phyloP scores from a whole-genome alignment of 1,140 invertebrate genomes.

The Kradibia gibbosae region DNA sequence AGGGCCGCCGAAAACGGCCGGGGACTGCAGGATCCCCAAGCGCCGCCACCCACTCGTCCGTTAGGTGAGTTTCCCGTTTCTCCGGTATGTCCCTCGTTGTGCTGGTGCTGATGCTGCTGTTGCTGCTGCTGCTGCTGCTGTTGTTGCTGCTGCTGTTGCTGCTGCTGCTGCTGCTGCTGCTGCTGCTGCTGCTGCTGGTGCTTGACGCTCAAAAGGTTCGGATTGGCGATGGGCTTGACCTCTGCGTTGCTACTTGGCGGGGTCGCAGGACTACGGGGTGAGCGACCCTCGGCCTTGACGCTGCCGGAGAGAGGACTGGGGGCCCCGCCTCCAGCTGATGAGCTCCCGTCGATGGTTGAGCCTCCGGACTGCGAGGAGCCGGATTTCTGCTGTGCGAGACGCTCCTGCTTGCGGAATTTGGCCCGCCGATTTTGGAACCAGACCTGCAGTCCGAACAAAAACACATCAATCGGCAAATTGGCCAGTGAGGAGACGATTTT shows the following conservation, averaged over 20 bases:
- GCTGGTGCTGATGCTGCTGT: constrained; percentile 39
- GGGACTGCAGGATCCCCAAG: constrained; percentile 71
- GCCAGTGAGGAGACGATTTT: no score
- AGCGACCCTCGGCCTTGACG: constrained; percentile 61
- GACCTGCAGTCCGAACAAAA: constrained; percentile 77
- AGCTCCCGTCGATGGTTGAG: constrained; percentile 52
- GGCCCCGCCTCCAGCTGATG: constrained; percentile 48
- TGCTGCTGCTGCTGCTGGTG: constrained; percentile 56
- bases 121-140: constrained; percentile 53
- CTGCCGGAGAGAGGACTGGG: constrained; percentile 50
- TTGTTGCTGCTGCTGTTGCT: constrained; percentile 36
- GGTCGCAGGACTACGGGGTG: constrained; percentile 68
- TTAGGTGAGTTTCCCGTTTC: constrained; percentile 63
- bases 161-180: constrained; percentile 54
- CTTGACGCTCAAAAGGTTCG: constrained; percentile 60
- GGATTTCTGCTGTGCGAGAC: constrained; percentile 84
- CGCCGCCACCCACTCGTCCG: constrained; percentile 58
- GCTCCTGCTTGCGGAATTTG: constrained; percentile 94
- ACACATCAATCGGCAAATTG: no score
- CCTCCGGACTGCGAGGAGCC: constrained; percentile 55
- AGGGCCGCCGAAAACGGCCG: constrained; percentile 68
- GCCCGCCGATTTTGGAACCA: constrained; percentile 96
- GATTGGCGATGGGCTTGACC: constrained; percentile 65
- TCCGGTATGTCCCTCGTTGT: constrained; percentile 44
- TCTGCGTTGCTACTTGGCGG: constrained; percentile 66